Evolutionary conservation across 2,113 vertebrate genomes (phyloP).

Genomic region (Cyanistes caeruleus): DNA sequence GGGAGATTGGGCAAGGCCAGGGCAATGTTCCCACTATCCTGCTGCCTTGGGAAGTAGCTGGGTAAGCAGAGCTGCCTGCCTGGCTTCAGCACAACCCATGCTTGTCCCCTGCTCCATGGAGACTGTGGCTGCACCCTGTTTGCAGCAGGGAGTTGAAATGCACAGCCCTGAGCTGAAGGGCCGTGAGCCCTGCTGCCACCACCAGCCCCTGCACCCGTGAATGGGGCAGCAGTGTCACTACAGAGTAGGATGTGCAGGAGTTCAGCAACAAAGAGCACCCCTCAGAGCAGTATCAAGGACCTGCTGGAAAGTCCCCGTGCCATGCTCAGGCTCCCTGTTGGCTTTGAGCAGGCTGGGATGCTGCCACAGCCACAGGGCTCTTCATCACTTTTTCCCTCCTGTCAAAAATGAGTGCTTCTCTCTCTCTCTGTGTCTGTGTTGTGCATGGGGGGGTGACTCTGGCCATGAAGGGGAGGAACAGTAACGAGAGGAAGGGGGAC

Average conservation of each 20-base stretch:
- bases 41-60: not conserved
- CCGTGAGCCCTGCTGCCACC: fast-evolving
- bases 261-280: not conserved
- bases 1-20: not conserved
- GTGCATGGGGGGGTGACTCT: not conserved
- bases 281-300: not conserved
- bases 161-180: not conserved
- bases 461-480: not conserved
- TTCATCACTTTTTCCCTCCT: not conserved
- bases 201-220: fast-evolving
- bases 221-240: not conserved
- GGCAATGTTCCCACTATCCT: not conserved
- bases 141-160: not conserved
- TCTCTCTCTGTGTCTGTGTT: not conserved
- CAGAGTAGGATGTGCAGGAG: not conserved
- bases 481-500: not conserved
- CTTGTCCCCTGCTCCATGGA: fast-evolving
- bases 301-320: not conserved
- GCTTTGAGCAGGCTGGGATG: not conserved
- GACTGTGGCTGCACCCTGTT: fast-evolving
- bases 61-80: not conserved
- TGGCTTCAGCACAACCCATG: not conserved
- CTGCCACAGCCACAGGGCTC: not conserved
- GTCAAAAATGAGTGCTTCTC: not conserved
- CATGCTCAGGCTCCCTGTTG: not conserved